Evolutionary conservation across 2,113 vertebrate genomes (phyloP), one percentile per base, ranked within the genome.

Genomic region (Brachypteracias leptosomus): DNA sequence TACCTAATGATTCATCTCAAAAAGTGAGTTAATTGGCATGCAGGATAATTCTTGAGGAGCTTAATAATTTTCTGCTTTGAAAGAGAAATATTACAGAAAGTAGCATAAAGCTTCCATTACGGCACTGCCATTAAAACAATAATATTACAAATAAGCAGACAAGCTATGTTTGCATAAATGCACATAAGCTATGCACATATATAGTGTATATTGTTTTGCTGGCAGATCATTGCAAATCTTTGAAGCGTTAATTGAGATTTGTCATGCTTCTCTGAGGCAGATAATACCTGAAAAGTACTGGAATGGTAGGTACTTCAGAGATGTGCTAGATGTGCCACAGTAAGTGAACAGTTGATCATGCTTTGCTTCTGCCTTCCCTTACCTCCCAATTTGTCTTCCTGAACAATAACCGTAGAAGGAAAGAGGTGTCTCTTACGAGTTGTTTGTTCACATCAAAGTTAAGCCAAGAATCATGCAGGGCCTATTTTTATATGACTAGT

Each of bases 1-100:
- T 99, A 98, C 97, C 98, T 99, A 91, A 99, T 99, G 99, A 99
- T 98, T 96, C 99, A 99, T 95, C 98, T 99, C 79, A 99, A 99
- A 97, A 99, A 99, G 99, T 99, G 94, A 97, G 98, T 81, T 52
- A 67, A 62, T 94, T 93, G 94, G 42, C 93, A 70, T 12, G 25
- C 58, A 62, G 77, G 52, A 67, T 88, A 71, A 83, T 75, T 63
- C 62, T 91, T 91, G 57, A 73, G 79, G 36, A 96, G 68, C 47
- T 76, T 92, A 58, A 25, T 59, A 75, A 38, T 79, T 93, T 96
- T 92, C 71, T 90, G 67, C 89, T 75, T 91, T 95, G 82, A 72
- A 84, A 90, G 49, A 77, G 46, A 89, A 68, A 25, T 55, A 65
- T 75, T 74, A 47, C 54, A 77, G 55, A 80, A 94, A 89, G 29